Base-by-base conservation (phyloP, 1,140 invertebrate species). In the Diorhabda carinulata region DNA sequence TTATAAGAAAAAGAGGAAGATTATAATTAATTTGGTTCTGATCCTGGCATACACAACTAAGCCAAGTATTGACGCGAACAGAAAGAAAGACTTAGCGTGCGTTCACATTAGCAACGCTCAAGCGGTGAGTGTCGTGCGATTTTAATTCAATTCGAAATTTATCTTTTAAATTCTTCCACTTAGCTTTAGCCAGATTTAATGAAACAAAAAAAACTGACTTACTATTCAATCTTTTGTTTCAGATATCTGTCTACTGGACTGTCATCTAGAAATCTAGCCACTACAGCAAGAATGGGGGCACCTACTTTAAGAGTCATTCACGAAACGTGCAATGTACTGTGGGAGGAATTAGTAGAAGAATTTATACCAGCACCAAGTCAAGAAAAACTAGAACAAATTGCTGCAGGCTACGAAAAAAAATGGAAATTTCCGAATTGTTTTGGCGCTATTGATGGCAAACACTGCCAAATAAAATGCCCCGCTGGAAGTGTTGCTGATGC, bases 181-280 rank as follows among this genome's bases (percentile, higher is more conserved):
- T 56, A 56, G 52, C 52, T 56, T 56, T 56, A 7, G 52, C 52
- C 52, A 56, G 52, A 7, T 6, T 56, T 56, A 56, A 1, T 56
- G 52, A 56, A 56, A 56, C 52, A 56, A 56, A 56, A n/a, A 56
- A 56, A n/a, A 7, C 6, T 56, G n/a, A 56, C n/a, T 56, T 61
- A 42, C 59, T 2, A 25, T 61, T n/a, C 41, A 25, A 1, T 61
- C 25, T 42, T 61, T 61, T 61, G 9, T 67, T 68, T 68, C 52
- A 68, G 67, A 52, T 68, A 68, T 64, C 45, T 68, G 43, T 68
- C 67, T 40, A 68, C 61, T n/a, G 59, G 67, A 57, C 67, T 68
- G 7, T 68, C 61, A 8, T 68, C 64, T 57, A 56, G 9, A 43
- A 68, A 64, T 65, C 61, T 68, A 8, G 62, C 61, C 45, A 66